Conservation (phyloP, 2,113 vertebrate species). For the Mus pahari region DNA sequence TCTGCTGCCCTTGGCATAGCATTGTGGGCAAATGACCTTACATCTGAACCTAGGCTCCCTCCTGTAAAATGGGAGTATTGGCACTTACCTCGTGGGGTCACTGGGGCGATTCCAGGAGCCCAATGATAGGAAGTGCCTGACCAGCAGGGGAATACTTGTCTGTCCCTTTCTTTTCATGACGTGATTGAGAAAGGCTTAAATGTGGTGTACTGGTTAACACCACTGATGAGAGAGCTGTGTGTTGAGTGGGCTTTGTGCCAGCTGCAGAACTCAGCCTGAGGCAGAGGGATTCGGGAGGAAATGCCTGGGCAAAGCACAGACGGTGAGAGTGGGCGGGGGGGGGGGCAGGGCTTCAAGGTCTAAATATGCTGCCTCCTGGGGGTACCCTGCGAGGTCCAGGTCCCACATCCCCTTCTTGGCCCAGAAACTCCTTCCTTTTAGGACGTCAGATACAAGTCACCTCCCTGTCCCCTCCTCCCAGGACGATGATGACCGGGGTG, state of each 20-base stretch:
- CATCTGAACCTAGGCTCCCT: neutral
- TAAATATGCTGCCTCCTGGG: neutral
- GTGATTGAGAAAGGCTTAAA: neutral
- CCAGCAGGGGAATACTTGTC: neutral
- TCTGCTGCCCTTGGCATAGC: neutral
- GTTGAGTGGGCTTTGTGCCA: neutral
- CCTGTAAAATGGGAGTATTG: neutral
- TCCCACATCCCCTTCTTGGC: neutral
- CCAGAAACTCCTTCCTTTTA: neutral
- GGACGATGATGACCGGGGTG: constrained; percentile 92
- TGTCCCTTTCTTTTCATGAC: constrained; percentile 38
- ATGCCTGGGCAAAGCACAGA: neutral
- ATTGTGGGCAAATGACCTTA: neutral
- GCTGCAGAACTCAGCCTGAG: neutral
- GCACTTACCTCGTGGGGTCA: neutral
- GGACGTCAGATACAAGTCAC: neutral
- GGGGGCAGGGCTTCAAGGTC: neutral
- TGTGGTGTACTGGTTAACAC: neutral
- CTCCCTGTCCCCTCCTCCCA: constrained; percentile 23
- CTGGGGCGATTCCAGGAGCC: neutral
- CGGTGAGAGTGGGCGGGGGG: neutral
- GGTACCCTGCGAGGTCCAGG: too few species aligned
- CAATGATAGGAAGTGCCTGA: neutral
- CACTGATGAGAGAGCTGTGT: neutral
- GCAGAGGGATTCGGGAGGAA: neutral